phyloP scores from a whole-genome alignment of 2,797 vertebrate species.

The Pangasius mekongensis region DNA sequence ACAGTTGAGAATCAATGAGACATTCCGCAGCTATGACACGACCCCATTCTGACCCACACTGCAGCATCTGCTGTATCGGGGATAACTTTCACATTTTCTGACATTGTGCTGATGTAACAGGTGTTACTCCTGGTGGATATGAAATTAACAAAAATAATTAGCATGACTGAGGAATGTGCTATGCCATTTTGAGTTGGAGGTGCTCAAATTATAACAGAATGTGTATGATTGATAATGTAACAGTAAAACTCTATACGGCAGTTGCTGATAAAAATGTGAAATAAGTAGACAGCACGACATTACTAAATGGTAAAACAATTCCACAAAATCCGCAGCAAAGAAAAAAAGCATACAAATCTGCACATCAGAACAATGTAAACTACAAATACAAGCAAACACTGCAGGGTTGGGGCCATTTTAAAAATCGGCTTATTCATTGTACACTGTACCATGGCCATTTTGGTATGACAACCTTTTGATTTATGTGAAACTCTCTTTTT shows the following conservation, averaged over 20 bases:
- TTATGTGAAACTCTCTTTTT: not conserved
- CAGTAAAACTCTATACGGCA: not conserved
- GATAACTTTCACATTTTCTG: not conserved
- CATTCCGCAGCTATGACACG: not conserved
- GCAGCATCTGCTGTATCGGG: conserved; percentile 10
- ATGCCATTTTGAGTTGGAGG: not conserved
- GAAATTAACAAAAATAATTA: not conserved
- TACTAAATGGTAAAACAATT: not conserved
- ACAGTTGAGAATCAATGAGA: not conserved
- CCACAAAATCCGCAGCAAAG: not conserved
- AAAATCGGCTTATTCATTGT: not conserved
- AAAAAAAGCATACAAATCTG: not conserved
- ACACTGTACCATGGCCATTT: not conserved
- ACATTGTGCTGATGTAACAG: conserved; percentile 2
- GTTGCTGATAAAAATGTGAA: not conserved
- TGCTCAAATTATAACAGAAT: not conserved
- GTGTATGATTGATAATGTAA: not conserved
- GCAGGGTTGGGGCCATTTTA: not conserved
- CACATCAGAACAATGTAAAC: not conserved
- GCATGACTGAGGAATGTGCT: not conserved
- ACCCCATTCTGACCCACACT: not conserved
- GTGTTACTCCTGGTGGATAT: not conserved
- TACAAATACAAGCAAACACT: not conserved
- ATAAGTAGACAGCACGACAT: not conserved
- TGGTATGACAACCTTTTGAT: not conserved